These are phyloP conservation scores for Calosoma granatense DNA, from an alignment of 1,140 invertebrate genomes.

Conservation along the genomic window DNA sequence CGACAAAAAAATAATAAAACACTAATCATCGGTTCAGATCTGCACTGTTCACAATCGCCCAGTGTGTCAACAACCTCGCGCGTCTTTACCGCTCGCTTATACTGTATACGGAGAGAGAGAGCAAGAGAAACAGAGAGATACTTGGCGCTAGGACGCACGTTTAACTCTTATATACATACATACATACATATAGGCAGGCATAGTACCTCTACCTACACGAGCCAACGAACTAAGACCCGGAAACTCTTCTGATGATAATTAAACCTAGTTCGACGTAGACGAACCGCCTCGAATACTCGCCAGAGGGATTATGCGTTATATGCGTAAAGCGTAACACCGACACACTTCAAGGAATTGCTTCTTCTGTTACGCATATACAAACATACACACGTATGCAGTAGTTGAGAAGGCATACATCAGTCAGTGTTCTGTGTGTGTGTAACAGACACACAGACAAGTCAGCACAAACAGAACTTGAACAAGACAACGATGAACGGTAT, in stretches of 20 bases:
- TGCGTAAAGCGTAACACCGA: neutral
- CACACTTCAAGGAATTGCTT: neutral
- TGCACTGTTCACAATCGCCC: neutral
- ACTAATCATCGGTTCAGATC: neutral
- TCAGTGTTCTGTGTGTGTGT: too few relatives aligned
- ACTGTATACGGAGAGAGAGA: neutral
- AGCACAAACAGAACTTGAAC: too few relatives aligned
- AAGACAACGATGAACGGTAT: too few relatives aligned
- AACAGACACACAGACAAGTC: too few relatives aligned
- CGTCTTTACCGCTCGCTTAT: neutral
- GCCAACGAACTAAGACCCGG: slow-evolving; percentile 4
- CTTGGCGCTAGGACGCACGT: neutral
- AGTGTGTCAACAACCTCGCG: slow-evolving; percentile 2
- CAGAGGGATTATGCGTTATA: neutral
- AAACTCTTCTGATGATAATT: slow-evolving; percentile 1
- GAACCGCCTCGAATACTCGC: neutral
- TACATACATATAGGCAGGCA: neutral
- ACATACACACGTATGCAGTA: too few relatives aligned
- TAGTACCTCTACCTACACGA: neutral
- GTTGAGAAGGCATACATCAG: too few relatives aligned
- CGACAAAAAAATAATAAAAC: slow-evolving; percentile 4
- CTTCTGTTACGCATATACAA: too few relatives aligned
- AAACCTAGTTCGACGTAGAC: neutral
- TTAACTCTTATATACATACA: neutral
- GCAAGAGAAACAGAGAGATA: too few relatives aligned